phyloP scores from a whole-genome alignment of 2,113 vertebrate genomes.

The Telmatochromis sp. region DNA sequence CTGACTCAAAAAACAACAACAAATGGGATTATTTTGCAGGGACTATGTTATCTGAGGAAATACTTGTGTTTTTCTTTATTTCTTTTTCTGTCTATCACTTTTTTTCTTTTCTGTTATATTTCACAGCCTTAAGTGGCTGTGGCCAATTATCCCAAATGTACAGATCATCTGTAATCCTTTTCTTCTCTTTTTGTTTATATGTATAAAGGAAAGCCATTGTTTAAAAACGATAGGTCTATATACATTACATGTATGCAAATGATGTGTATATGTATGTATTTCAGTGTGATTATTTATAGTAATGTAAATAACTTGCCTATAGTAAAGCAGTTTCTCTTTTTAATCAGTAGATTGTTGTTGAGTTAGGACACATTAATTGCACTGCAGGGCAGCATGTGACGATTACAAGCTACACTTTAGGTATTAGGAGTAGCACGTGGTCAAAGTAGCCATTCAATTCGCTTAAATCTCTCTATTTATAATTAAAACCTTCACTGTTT shows the following conservation, averaged over 20 bases:
- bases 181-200: background rate
- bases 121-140: background rate
- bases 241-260: background rate
- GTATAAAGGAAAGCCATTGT: background rate
- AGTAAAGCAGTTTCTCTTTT: background rate
- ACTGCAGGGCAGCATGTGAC: background rate
- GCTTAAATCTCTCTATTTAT: background rate
- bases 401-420: background rate
- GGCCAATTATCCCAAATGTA: accelerated
- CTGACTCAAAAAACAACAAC: background rate
- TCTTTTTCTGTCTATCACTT: background rate
- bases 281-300: background rate
- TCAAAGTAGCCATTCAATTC: background rate
- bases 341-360: background rate
- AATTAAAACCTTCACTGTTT: background rate
- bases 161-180: background rate
- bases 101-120: background rate
- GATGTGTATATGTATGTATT: background rate
- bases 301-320: background rate
- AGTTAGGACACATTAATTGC: background rate
- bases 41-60: background rate
- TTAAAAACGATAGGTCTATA: background rate
- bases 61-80: background rate
- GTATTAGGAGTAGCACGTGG: background rate
- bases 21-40: background rate